A percentile compares a stretch with the other conserved stretches of the same genome.
Conservation (phyloP, 2,888 invertebrate genomes). For the Limenitis arthemis region DNA sequence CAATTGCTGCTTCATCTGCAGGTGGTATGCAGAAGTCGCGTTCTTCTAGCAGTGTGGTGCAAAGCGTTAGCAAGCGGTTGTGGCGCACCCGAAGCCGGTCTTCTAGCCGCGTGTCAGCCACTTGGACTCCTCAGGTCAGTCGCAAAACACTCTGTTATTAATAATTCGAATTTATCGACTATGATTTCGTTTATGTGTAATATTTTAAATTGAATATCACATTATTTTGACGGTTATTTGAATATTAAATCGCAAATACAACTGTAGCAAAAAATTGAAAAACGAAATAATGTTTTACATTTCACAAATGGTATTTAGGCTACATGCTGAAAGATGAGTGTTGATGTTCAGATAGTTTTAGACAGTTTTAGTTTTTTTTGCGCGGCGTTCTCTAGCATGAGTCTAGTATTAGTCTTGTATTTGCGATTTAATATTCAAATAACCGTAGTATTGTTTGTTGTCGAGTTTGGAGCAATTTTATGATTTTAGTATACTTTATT, state of each 20-base stretch:
- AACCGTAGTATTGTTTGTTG: too few species aligned
- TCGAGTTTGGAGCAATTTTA: too few species aligned
- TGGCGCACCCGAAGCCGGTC: conserved; percentile 90
- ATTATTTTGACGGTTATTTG: conserved; percentile 5
- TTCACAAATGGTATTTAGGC: conserved; percentile 6
- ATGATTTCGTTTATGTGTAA: too few species aligned
- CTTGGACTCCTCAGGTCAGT: conserved; percentile 92
- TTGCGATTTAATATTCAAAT: too few species aligned
- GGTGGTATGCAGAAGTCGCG: conserved; percentile 93
- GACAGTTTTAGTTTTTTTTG: conserved; percentile 4
- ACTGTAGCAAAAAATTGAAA: not conserved
- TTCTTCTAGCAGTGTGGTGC: conserved; percentile 89
- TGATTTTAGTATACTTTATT: too few species aligned
- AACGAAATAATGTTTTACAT: not conserved
- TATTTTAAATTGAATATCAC: not conserved
- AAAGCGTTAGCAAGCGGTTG: conserved; percentile 87
- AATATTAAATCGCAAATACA: not conserved
- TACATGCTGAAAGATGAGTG: conserved; percentile 10
- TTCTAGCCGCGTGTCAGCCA: conserved; percentile 76
- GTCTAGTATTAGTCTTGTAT: conserved; percentile 4
- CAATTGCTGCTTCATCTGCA: conserved; percentile 54
- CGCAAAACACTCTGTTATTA: conserved; percentile 37
- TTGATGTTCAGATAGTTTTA: conserved; percentile 5
- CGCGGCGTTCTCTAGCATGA: conserved; percentile 2
- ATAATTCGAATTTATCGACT: not conserved